A percentile compares a stretch with the other conserved stretches of the same genome.
Evolutionary conservation across 1,140 invertebrate genomes (phyloP).

Genomic region (roundworm (Caenorhabditis elegans)): WBcel235 BX284603.4:13171501-13172000

Average conservation of each 20-base stretch:
- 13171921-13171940: constrained; percentile 57
- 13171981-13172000: constrained; percentile 58
- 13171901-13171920: constrained; percentile 59
- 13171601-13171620: not conserved
- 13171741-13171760: constrained; percentile 50
- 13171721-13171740: constrained; percentile 58
- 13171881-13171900: constrained; percentile 57
- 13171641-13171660: constrained; percentile 51
- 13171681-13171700: constrained; percentile 55
- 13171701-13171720: constrained; percentile 53
- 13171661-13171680: constrained; percentile 53
- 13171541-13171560: constrained; percentile 58
- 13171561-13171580: constrained; percentile 55
- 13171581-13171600: constrained; percentile 43
- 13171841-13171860: constrained; percentile 53
- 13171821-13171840: not conserved
- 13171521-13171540: constrained; percentile 54
- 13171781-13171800: not conserved
- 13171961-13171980: constrained; percentile 58
- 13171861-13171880: constrained; percentile 49
- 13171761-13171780: constrained; percentile 35
- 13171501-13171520: constrained; percentile 53
- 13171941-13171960: constrained; percentile 55
- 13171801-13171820: not conserved
- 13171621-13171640: too few species aligned